phyloP scores from a whole-genome alignment of 2,113 vertebrate species.

The Paramisgurnus dabryanus region DNA sequence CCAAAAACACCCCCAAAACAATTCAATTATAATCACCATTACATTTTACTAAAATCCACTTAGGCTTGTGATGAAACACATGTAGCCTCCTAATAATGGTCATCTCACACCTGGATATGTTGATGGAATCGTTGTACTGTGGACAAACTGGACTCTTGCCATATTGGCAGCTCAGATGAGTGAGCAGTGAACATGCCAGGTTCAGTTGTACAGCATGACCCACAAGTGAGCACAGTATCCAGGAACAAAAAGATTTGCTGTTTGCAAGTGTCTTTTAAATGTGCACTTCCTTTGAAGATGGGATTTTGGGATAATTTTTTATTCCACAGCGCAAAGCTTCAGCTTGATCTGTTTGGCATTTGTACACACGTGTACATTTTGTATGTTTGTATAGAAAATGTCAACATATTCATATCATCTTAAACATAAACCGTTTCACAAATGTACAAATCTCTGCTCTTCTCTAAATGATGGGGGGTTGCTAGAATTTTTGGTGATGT shows the following conservation, averaged over 20 bases:
- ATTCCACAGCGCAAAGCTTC: neutral
- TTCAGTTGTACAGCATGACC: constrained; percentile 31
- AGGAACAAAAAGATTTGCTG: constrained; percentile 20
- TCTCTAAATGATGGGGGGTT: too few species aligned
- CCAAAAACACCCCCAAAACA: neutral
- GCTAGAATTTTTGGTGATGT: too few species aligned
- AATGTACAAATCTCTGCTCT: too few species aligned
- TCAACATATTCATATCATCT: too few species aligned
- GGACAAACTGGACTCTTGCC: constrained; percentile 27
- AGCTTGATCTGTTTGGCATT: too few species aligned
- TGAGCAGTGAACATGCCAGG: neutral
- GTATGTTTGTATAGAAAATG: too few species aligned
- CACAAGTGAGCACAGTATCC: neutral
- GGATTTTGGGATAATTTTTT: neutral
- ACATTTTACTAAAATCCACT: constrained; percentile 28
- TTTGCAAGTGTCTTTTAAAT: neutral
- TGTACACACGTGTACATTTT: too few species aligned
- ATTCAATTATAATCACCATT: too few species aligned
- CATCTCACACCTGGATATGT: constrained; percentile 25
- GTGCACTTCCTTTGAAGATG: neutral
- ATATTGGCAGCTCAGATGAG: constrained; percentile 28
- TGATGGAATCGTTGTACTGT: constrained; percentile 12
- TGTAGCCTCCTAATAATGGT: neutral
- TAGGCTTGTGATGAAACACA: constrained; percentile 38
- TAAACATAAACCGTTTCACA: too few species aligned